Evolutionary conservation across 2,113 vertebrate genomes (phyloP), one percentile per base, ranked within the genome.

Genomic region (Oryzias javanicus): DNA sequence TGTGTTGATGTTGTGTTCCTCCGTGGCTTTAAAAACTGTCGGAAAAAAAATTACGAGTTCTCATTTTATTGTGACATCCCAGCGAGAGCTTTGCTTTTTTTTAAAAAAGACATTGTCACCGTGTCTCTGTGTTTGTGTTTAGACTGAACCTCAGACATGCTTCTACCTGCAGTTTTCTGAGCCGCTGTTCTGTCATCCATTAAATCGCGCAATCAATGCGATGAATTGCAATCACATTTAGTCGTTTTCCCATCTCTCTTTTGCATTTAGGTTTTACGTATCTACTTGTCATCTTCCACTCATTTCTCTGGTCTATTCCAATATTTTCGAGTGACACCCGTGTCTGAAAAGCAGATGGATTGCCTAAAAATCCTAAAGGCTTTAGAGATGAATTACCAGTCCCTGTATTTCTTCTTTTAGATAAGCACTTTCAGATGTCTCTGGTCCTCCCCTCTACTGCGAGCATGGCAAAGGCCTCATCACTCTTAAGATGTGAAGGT

Each of bases 301-400:
- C 45, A 64, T 72, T 65, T 27, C 57, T 42, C 58, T 17, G 40
- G 45, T 50, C 51, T 68, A 57, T 74, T 61, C 56, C 55, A 60
- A 42, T 57, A 60, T 69, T 72, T 76, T 54, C 67, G 64, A 42
- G 46, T 56, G 70, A 63, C 70, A 64, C 50, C 54, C 67, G 35
- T 46, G 54, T 16, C 48, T 54, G 54, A 70, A 74, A 67, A 60
- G 46, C 16, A 44, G 51, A 75, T 62, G 52, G 51, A 79, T 78
- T 62, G 67, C 62, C 62, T 59, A 57, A 42, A 59, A 56, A 49
- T 68, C 42, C 60, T 35, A 35, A 52, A 52, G 35, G 59, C 59
- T 70, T 27, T 47, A 60, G 66, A 70, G 65, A 72, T 75, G 14
- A 72, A 72, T 80, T 53, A 48, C 59, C 48, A 52, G 13, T 35